A percentile compares a stretch with the other conserved stretches of the same genome.
Evolutionary conservation across 1,140 invertebrate species (phyloP).

Genomic region (Drosophila eugracilis): DNA sequence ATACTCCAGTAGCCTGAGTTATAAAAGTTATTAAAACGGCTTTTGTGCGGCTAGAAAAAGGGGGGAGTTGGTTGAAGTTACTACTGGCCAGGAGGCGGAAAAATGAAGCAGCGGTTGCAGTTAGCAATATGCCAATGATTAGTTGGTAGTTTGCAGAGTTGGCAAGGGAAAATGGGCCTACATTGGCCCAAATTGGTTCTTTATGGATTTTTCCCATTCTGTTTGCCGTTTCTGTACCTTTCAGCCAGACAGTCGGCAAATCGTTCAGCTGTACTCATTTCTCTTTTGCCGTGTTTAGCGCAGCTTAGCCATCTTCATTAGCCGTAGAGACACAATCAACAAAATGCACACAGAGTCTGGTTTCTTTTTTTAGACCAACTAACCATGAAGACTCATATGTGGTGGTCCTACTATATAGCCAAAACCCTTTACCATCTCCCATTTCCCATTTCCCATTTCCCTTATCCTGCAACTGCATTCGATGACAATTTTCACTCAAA

Average conservation of each 20-base stretch:
- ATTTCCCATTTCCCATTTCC: slow-evolving; percentile 1
- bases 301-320: slow-evolving; percentile 72
- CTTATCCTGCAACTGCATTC: slow-evolving; percentile 29
- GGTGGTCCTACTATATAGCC: slow-evolving; percentile 6
- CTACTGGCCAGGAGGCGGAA: slow-evolving; percentile 3
- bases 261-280: slow-evolving; percentile 38
- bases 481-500: slow-evolving; percentile 34
- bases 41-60: slow-evolving; percentile 35
- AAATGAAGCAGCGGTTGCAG: slow-evolving; percentile 19
- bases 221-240: slow-evolving; percentile 21
- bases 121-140: slow-evolving; percentile 67
- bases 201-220: slow-evolving; percentile 7
- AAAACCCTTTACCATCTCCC: neutral
- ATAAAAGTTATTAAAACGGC: slow-evolving; percentile 73
- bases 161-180: slow-evolving; percentile 6
- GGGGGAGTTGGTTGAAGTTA: slow-evolving; percentile 17
- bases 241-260: slow-evolving; percentile 47
- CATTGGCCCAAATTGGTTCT: slow-evolving; percentile 52
- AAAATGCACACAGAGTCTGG: slow-evolving; percentile 55
- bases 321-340: slow-evolving; percentile 64
- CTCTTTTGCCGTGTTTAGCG: slow-evolving; percentile 33
- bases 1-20: slow-evolving; percentile 36
- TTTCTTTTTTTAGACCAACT: slow-evolving; percentile 21
- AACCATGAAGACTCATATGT: slow-evolving; percentile 47
- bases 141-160: slow-evolving; percentile 39